Conservation (phyloP, 1,140 invertebrate genomes). For the Diplogasteroides magnus region DNA sequence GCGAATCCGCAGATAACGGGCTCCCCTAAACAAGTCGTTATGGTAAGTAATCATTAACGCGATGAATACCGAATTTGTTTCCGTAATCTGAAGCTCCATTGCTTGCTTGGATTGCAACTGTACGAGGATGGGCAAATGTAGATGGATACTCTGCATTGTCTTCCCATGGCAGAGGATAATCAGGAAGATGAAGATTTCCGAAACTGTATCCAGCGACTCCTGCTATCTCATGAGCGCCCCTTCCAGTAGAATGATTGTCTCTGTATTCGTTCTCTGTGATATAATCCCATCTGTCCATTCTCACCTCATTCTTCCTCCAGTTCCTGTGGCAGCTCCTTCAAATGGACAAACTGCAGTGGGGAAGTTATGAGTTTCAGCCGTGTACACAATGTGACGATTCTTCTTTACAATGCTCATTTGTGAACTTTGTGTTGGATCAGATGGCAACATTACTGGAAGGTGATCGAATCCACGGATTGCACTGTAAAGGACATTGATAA, state of each 20-base stretch:
- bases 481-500: too few relatives aligned
- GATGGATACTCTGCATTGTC: slow-evolving; percentile 66
- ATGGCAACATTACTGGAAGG: slow-evolving; percentile 66
- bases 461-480: slow-evolving; percentile 75
- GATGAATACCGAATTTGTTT: slow-evolving; percentile 94
- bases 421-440: slow-evolving; percentile 63
- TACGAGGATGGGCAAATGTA: slow-evolving; percentile 81
- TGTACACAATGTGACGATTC: slow-evolving; percentile 88
- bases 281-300: too few relatives aligned
- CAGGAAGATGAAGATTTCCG: slow-evolving; percentile 82
- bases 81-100: slow-evolving; percentile 98
- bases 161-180: slow-evolving; percentile 81
- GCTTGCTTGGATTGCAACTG: slow-evolving; percentile 82
- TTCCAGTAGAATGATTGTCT: slow-evolving; percentile 76
- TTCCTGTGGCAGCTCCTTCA: slow-evolving; percentile 92
- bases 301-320: slow-evolving; percentile 86
- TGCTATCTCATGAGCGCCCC: slow-evolving; percentile 84
- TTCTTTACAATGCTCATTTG: slow-evolving; percentile 62
- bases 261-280: too few relatives aligned
- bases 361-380: slow-evolving; percentile 97
- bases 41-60: too few relatives aligned
- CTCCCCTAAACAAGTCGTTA: too few relatives aligned
- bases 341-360: slow-evolving; percentile 73
- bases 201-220: slow-evolving; percentile 93
- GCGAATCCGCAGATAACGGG: slow-evolving; percentile 84